Base-by-base conservation (phyloP, 1,140 invertebrate genomes). In the Pararge aegeria region DNA sequence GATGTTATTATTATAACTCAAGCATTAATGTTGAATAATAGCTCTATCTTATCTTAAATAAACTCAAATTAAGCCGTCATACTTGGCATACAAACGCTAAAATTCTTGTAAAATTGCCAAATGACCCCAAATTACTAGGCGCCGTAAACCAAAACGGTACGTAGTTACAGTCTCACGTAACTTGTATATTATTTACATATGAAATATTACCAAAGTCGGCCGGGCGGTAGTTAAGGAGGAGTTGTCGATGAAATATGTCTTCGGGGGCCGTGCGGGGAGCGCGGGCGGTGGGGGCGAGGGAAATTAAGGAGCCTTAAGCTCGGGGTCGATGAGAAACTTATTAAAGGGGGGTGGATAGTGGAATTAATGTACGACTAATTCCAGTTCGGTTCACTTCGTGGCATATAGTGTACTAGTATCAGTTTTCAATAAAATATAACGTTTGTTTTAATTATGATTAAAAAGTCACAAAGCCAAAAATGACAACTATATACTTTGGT, bases 181-280 rank as follows among this genome's bases (percentile, higher is more conserved):
- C 75, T 76, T 79, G 64, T 82, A 74, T 80, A 80, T 78, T 83
- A 86, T 83, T 80, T 86, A 80, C 70, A 71, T 64, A 68, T 87
- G 74, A 85, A 82, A 83, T 86, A 87, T 85, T 73, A 66, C 75
- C 58, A 68, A 87, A 87, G 82, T 87, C 82, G 56, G 64, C 46
- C 54, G 73, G 74, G 55, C 64, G 70, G 80, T 76, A 79, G 80
- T 79, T 80, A 82, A 80, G 78, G 76, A 74, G 78, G 78, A 79
- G 79, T 78, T 75, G 46, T 73, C 78, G 81, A 88, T 86, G 83
- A 88, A 88, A 88, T 88, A 87, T 87, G 83, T 86, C 84, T 87
- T 87, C 61, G 71, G 80, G 79, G 51, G 69, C 59, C 37, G 37
- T 52, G 60, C 61, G 70, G 63, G 57, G 68, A 29, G 29, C 63